phyloP scores from a whole-genome alignment of 2,797 vertebrate species.

The Zalophus californianus region DNA sequence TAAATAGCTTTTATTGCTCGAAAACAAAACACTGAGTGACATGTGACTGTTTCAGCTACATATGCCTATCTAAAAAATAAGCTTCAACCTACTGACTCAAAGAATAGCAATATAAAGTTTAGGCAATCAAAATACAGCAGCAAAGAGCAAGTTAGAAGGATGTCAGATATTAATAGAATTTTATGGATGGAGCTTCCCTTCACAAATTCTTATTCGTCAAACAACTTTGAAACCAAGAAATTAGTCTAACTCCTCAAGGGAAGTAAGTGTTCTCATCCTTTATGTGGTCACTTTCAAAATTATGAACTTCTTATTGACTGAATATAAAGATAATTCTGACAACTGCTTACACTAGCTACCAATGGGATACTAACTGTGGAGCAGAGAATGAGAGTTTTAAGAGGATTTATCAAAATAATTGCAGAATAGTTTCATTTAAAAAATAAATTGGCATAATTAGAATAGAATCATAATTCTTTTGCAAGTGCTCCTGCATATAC shows the following conservation, averaged over 20 bases:
- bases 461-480: conserved; percentile 71
- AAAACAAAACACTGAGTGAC: conserved; percentile 29
- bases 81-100: conserved; percentile 10
- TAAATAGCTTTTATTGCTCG: conserved; percentile 36
- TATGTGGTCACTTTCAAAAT: conserved; percentile 31
- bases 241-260: not conserved
- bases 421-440: conserved; percentile 79
- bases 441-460: conserved; percentile 80
- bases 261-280: not conserved
- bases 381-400: conserved; percentile 25
- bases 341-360: conserved; percentile 18
- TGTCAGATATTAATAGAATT: not conserved
- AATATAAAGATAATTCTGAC: conserved; percentile 56
- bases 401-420: conserved; percentile 79
- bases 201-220: not conserved
- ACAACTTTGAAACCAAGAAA: conserved; percentile 14
- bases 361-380: conserved; percentile 39
- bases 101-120: not conserved
- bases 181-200: not conserved
- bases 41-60: conserved; percentile 6
- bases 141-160: not conserved
- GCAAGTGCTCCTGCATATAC: conserved; percentile 59
- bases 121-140: conserved; percentile 35
- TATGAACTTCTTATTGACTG: conserved; percentile 42
- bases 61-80: not conserved